Base-by-base conservation (phyloP, 92 coral and sea anemone genomes). In the Desmophyllum pertusum region DNA sequence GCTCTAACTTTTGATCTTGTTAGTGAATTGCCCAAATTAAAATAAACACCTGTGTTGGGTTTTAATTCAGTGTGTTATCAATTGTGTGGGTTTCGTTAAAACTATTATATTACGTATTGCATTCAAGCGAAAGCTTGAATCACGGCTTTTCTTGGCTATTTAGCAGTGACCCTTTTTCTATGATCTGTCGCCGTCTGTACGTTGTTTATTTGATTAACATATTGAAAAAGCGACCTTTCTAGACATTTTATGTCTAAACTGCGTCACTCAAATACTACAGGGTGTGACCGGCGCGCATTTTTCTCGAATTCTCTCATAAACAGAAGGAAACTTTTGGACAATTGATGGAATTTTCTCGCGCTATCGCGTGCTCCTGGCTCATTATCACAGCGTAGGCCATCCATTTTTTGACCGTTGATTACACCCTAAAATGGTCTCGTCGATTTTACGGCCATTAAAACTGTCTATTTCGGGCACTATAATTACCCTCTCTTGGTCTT, bases 361-460 rank as follows among this genome's bases (percentile, higher is more conserved):
- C 18, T 33, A 80, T 80, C 84, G 84, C 84, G 84, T 80, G 84
- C 51, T 69, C 17, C 37, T 15, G 25, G 42, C 75, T 51, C 73
- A 13, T 65, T 38, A 18, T 50, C 62, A 45, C 30, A 38, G 30
- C 21, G 63, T n/a, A 37, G n/a, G 10, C 18, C 35, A 35, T 37
- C 36, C 10, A 21, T 42, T 37, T 80, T 78, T 25, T 38, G 45
- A 67, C 40, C 66, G 25, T 67, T 80, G 76, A 51, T 80, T 80
- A 69, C 48, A 41, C 74, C 43, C 61, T 69, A 48, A n/a, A 80
- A 67, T 80, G 84, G 77, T 80, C 27, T 50, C 27, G 39, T 37
- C 84, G 31, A 80, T 80, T 80, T 80, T 51, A 80, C 77, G 84
- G 84, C 66, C 84, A 80, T 80, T 69, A 80, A 80, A 80, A 14